Percentiles rank a stretch among this genome's conserved stretches.
Conservation (phyloP, 2,888 invertebrate species). For the Poecilobothrus nobilitatus region DNA sequence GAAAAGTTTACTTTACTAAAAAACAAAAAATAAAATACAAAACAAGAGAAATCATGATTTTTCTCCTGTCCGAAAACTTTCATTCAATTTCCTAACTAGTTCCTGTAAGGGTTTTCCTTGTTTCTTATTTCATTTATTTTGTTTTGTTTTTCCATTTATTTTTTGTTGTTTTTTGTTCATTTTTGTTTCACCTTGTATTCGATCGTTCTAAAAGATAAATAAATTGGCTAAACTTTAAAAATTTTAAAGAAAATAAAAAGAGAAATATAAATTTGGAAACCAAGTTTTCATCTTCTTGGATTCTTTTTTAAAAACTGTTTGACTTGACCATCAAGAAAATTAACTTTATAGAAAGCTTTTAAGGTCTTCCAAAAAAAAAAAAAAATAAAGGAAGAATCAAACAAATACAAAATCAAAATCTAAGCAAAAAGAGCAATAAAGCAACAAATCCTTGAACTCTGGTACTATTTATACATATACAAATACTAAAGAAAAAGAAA, state of each 20-base stretch:
- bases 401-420: no score
- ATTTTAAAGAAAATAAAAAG: neutral
- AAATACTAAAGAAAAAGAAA: no score
- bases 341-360: neutral
- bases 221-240: neutral
- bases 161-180: neutral
- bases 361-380: neutral
- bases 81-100: no score
- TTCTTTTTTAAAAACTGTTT: neutral
- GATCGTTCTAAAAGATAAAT: neutral
- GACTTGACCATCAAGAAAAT: constrained; percentile 6
- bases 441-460: no score
- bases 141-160: neutral
- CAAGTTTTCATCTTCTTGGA: neutral
- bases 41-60: no score
- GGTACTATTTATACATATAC: no score
- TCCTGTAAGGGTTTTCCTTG: no score
- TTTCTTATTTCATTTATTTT: neutral
- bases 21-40: no score
- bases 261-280: neutral
- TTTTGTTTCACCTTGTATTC: neutral
- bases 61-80: no score
- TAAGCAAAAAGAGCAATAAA: no score
- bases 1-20: no score
- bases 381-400: no score